Evolutionary conservation across 2,113 vertebrate species (phyloP), one percentile per base, ranked within the genome.

Genomic region (Stegostoma tigrinum): DNA sequence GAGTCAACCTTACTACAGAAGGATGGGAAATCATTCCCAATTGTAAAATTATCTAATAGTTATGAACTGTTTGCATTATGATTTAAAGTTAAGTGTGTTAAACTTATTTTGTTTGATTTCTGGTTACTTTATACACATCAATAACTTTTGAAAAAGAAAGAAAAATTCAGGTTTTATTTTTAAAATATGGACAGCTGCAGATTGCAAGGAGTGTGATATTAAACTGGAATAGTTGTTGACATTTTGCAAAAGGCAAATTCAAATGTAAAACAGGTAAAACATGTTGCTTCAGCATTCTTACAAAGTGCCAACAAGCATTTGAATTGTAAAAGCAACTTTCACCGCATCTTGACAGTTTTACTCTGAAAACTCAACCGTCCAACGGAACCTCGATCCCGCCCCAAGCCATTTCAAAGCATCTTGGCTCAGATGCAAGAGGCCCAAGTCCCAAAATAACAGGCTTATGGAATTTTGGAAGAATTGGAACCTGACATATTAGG

Each of bases 361-460:
- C 94, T 72, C 23, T 95, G 94, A 23, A 95, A 95, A 95, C 42
- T 72, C 94, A 95, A 95, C 67, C 94, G 68, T 95, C 94, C 66
- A 95, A 72, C 94, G 27, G 42, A 95, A 70, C 45, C 27, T 95
- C 42, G 7, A 61, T 75, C 42, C 89, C 61, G 61, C 89, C 89
- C 89, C 89, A 93, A 93, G 89, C 89, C 89, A 93, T 93, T 93
- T 66, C 61, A 38, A 66, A 93, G 89, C 61, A n/a, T 42, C 89
- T 93, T 93, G 89, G 89, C 89, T 93, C 89, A 66, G 61, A 5
- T 66, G 89, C 89, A 93, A 93, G 34, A 93, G 61, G 89, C 89
- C 89, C 61, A 38, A 38, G 61, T 66, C 61, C 89, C 89, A 93
- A 19, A 66, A 66, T 61, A 5, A 34, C 66, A 95, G 68, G 94